phyloP scores from a whole-genome alignment of 2,888 invertebrate genomes.

The Hypolimnas misippus region DNA sequence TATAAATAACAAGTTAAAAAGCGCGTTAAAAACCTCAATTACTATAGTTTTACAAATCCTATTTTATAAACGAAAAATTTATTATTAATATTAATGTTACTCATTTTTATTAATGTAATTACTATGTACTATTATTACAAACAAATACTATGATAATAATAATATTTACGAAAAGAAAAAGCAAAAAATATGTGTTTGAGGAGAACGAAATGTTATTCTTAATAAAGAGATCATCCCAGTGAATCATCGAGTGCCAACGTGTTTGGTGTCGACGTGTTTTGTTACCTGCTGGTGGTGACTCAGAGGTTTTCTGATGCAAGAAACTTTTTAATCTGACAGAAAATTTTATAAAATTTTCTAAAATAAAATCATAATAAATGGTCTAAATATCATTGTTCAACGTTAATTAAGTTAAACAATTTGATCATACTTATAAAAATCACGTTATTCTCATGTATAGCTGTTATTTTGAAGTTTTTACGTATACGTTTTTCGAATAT shows the following conservation, averaged over 20 bases:
- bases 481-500: no score
- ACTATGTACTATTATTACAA: background rate
- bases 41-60: no score
- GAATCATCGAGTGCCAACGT: conserved; percentile 25
- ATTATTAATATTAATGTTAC: no score
- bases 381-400: background rate
- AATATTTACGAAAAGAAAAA: background rate
- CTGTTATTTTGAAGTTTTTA: no score
- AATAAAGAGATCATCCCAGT: background rate
- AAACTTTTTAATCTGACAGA: conserved; percentile 15
- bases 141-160: background rate
- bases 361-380: background rate
- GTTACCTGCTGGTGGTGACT: conserved; percentile 11
- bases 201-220: conserved; percentile 23
- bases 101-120: no score
- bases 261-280: conserved; percentile 20
- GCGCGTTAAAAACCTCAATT: no score
- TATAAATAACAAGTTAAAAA: no score
- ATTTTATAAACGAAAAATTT: no score
- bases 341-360: background rate
- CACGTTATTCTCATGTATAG: no score
- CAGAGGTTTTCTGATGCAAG: conserved; percentile 14
- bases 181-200: background rate
- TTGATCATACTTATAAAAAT: no score
- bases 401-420: no score